phyloP scores from a whole-genome alignment of 2,888 invertebrate genomes.

The Aspidiotus destructor region DNA sequence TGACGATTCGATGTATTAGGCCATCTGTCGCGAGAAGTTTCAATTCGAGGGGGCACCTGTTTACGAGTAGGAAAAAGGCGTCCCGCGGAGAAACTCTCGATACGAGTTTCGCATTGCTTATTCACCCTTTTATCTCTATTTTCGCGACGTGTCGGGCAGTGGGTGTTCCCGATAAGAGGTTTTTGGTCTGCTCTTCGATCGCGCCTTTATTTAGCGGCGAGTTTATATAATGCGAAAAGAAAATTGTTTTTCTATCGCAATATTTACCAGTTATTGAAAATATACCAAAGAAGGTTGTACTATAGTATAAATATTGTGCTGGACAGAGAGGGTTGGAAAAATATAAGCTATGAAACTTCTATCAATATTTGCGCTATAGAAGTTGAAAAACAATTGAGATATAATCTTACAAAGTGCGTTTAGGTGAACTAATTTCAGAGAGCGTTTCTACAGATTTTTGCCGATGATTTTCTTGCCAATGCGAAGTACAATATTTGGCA shows the following conservation, averaged over 20 bases:
- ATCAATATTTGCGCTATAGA: too few relatives aligned
- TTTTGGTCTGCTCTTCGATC: background rate
- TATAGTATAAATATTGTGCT: too few relatives aligned
- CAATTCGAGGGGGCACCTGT: conserved; percentile 29
- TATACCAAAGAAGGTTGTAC: background rate
- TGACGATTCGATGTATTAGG: conserved; percentile 29
- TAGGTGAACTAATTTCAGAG: too few relatives aligned
- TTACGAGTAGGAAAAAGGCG: conserved; percentile 27
- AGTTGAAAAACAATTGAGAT: too few relatives aligned
- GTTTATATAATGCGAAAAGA: conserved; percentile 2
- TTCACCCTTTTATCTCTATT: conserved; percentile 29
- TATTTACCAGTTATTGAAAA: conserved; percentile 30
- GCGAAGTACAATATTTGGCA: too few relatives aligned
- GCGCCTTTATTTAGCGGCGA: background rate
- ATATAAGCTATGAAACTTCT: too few relatives aligned
- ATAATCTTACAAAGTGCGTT: too few relatives aligned
- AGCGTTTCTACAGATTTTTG: too few relatives aligned
- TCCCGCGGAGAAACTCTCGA: conserved; percentile 29
- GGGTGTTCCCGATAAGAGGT: conserved; percentile 13
- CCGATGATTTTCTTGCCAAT: too few relatives aligned
- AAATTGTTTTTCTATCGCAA: conserved; percentile 31
- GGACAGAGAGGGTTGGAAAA: too few relatives aligned
- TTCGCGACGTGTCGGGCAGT: background rate
- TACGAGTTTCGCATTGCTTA: conserved; percentile 31
- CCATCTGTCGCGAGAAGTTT: conserved; percentile 28